A percentile compares a stretch with the other conserved stretches of the same genome.
Conservation (phyloP, 2,113 vertebrate genomes). For the Lathamus discolor region DNA sequence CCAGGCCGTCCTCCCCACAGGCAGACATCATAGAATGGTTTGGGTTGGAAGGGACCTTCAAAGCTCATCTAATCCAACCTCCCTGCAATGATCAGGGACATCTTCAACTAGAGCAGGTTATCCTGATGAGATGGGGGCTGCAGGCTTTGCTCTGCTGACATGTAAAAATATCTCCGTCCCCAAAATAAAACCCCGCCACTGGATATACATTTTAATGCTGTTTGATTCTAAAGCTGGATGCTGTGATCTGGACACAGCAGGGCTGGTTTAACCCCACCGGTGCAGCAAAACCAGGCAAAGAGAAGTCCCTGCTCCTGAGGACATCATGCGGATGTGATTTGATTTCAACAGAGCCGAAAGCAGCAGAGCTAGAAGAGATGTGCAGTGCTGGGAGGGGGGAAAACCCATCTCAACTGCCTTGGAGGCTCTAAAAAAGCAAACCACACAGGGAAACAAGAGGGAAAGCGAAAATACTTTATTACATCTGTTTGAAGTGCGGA, state of each 20-base stretch:
- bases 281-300: neutral
- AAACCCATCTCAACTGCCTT: neutral
- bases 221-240: neutral
- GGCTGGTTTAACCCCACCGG: neutral
- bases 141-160: neutral
- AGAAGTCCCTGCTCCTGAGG: neutral
- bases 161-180: neutral
- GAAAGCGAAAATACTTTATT: constrained; percentile 33
- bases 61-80: neutral
- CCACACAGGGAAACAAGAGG: constrained; percentile 26
- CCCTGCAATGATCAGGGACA: neutral
- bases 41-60: neutral
- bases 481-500: constrained; percentile 41
- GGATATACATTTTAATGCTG: neutral
- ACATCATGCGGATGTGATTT: neutral
- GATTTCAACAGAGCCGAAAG: constrained; percentile 26
- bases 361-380: neutral
- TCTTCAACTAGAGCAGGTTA: neutral
- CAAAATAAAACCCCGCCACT: neutral
- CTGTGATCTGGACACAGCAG: neutral
- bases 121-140: neutral
- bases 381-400: neutral
- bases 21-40: neutral
- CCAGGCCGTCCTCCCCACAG: neutral
- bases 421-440: constrained; percentile 21